These are phyloP conservation scores for Eupsittula cactorum DNA, from an alignment of 2,113 vertebrate genomes.

Conservation along the genomic window DNA sequence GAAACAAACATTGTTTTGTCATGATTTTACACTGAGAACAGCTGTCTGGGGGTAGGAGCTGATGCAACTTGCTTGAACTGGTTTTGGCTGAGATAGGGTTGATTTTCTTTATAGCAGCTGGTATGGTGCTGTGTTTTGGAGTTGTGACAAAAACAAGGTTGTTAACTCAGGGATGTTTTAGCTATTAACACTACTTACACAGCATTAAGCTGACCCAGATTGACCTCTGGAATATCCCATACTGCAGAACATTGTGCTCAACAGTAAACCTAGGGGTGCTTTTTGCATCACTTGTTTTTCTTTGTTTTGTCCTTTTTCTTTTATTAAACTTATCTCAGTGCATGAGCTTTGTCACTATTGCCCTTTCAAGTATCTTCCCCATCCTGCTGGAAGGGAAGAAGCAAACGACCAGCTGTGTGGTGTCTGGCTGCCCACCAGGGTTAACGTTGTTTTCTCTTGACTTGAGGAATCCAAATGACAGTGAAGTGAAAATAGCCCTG, in stretches of 20 bases:
- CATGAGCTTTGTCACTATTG: background rate
- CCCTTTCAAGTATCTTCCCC: background rate
- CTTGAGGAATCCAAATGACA: background rate
- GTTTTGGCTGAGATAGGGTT: background rate
- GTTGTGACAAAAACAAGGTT: background rate
- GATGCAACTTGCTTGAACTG: background rate
- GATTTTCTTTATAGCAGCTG: background rate
- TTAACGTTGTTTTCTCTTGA: background rate
- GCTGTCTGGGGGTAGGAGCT: background rate
- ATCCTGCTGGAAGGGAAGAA: background rate
- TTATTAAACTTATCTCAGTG: background rate
- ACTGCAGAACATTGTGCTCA: rapidly evolving
- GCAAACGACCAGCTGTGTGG: background rate
- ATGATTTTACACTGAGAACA: background rate
- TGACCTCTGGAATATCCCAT: rapidly evolving
- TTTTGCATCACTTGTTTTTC: background rate
- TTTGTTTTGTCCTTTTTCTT: background rate
- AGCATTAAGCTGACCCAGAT: background rate
- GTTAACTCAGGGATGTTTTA: background rate
- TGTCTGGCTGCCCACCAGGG: background rate
- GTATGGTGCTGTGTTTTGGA: background rate
- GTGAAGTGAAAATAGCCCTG: background rate
- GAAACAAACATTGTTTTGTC: background rate
- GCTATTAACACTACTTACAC: too few species aligned
- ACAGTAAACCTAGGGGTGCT: too few species aligned